A percentile compares a stretch with the other conserved stretches of the same genome.
These are phyloP conservation scores for Trachemys scripta DNA, from an alignment of 2,113 vertebrate genomes.

Conservation along the genomic window DNA sequence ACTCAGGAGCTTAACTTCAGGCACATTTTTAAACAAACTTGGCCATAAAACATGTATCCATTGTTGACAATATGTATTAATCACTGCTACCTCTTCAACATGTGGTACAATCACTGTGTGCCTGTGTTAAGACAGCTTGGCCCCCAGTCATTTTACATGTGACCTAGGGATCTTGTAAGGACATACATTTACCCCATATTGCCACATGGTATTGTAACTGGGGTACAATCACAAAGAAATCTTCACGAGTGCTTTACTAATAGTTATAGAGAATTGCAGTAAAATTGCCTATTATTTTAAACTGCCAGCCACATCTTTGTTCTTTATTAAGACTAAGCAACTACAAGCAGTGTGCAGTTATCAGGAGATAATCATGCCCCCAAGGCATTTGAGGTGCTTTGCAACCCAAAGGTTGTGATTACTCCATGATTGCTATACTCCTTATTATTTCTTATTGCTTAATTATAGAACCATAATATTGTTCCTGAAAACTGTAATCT, in stretches of 20 bases:
- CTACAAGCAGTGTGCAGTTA: constrained; percentile 58
- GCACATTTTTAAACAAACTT: background rate
- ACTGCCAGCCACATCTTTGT: constrained; percentile 54
- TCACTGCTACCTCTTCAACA: background rate
- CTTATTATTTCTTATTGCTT: constrained; percentile 73
- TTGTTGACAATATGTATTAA: background rate
- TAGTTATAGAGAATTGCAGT: constrained; percentile 24
- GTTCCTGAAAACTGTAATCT: constrained; percentile 49
- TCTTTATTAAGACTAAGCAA: constrained; percentile 69
- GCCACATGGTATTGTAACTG: background rate
- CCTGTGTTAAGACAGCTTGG: background rate
- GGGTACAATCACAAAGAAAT: background rate
- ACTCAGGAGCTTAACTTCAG: constrained; percentile 4
- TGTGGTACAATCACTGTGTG: background rate
- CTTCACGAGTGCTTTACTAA: constrained; percentile 1
- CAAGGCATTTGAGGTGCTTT: constrained; percentile 68
- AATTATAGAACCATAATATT: constrained; percentile 54
- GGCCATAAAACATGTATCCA: background rate
- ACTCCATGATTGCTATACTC: constrained; percentile 56
- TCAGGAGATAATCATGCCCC: constrained; percentile 69
- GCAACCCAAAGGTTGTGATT: constrained; percentile 70
- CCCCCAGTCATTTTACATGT: background rate
- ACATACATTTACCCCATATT: fast-evolving
- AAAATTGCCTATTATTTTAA: constrained; percentile 61
- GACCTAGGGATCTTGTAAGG: background rate